phyloP scores from a whole-genome alignment of 2,113 vertebrate genomes.

The Myotis lucifugus region DNA sequence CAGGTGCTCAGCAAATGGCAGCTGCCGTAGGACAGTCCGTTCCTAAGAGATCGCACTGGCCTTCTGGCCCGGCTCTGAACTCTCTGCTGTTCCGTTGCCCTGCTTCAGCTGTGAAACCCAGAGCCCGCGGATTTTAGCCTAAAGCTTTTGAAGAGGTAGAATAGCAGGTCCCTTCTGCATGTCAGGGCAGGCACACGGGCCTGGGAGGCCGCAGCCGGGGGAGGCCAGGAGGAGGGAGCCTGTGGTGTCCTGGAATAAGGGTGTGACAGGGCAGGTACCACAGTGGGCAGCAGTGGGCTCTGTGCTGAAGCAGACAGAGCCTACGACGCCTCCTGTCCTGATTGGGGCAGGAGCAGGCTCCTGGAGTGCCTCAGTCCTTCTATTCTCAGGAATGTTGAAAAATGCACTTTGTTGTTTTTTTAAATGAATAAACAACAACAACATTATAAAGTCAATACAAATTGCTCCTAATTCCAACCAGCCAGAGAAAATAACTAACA shows the following conservation, averaged over 20 bases:
- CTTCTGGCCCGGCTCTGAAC: neutral
- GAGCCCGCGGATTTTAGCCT: fast-evolving
- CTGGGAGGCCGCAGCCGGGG: neutral
- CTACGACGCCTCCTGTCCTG: neutral
- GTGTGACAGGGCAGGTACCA: neutral
- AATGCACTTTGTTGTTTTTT: neutral
- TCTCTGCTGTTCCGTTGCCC: fast-evolving
- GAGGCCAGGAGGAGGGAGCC: too few species aligned
- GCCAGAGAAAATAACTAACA: neutral
- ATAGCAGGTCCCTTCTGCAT: fast-evolving
- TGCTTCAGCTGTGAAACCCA: fast-evolving
- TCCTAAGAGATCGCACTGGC: fast-evolving
- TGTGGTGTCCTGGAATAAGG: fast-evolving
- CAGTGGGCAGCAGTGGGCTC: neutral
- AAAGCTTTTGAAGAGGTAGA: neutral
- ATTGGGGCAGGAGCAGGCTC: neutral
- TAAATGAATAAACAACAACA: too few species aligned
- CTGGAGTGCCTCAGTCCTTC: neutral
- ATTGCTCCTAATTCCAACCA: neutral
- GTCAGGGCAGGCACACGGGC: neutral
- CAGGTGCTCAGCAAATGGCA: neutral
- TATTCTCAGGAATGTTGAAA: neutral
- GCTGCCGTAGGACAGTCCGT: fast-evolving
- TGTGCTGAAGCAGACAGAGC: neutral
- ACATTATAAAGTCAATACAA: neutral